phyloP scores from a whole-genome alignment of 2,888 invertebrate species.

The Drosophila multiciliata region DNA sequence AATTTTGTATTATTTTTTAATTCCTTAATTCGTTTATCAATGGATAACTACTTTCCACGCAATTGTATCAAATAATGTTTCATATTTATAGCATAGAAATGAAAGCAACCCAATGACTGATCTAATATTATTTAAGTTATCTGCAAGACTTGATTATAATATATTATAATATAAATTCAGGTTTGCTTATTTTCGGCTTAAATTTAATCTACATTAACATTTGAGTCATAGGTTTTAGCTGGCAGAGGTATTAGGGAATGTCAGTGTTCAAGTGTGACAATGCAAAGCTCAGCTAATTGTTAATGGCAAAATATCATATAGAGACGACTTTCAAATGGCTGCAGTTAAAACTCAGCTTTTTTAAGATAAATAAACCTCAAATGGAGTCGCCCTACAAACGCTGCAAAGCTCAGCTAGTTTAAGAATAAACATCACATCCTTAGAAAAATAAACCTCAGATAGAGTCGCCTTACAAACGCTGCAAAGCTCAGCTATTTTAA shows the following conservation, averaged over 20 bases:
- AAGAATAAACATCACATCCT: too few relatives aligned
- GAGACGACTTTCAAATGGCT: too few relatives aligned
- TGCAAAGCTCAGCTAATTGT: too few relatives aligned
- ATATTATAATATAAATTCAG: too few relatives aligned
- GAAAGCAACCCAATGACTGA: not conserved
- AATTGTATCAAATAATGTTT: not conserved
- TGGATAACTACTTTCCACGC: not conserved
- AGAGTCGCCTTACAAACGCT: too few relatives aligned
- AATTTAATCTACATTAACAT: not conserved
- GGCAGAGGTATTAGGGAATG: not conserved
- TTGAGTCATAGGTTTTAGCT: not conserved
- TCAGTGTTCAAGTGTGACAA: not conserved
- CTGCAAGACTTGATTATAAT: not conserved
- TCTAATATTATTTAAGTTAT: not conserved
- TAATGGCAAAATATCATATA: too few relatives aligned
- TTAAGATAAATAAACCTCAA: too few relatives aligned
- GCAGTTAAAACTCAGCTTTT: too few relatives aligned
- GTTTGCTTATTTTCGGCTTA: not conserved
- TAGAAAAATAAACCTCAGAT: too few relatives aligned
- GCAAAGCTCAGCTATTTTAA: too few relatives aligned
- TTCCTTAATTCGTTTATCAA: not conserved
- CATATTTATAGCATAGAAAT: not conserved
- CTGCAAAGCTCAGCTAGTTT: too few relatives aligned
- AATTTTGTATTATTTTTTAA: not conserved
- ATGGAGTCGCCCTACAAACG: too few relatives aligned